Evolutionary conservation across 2,113 vertebrate genomes (phyloP).

Genomic region (Pygoscelis antarcticus): DNA sequence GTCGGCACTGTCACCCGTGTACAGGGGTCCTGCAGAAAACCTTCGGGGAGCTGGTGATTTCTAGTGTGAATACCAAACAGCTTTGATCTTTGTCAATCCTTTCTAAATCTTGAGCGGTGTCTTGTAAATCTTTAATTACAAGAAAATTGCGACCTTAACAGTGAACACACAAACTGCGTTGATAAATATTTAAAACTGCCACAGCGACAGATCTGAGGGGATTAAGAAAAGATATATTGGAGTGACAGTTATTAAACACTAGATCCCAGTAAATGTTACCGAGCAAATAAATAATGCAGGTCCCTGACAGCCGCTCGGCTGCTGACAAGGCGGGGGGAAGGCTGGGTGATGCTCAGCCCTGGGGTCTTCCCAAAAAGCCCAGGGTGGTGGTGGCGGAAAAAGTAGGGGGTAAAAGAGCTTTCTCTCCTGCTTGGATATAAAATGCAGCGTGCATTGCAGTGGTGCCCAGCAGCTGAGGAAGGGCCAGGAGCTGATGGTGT

Average conservation of each 20-base stretch:
- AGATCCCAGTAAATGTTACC: slow-evolving; percentile 71
- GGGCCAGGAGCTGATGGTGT: background rate
- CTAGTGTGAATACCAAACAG: background rate
- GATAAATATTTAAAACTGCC: slow-evolving; percentile 76
- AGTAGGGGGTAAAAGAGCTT: fast-evolving
- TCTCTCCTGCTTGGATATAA: background rate
- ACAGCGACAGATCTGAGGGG: slow-evolving; percentile 69
- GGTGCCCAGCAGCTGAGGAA: background rate
- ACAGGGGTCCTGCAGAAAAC: background rate
- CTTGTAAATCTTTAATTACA: slow-evolving; percentile 79
- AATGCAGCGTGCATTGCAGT: fast-evolving
- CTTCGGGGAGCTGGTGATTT: background rate
- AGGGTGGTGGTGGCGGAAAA: background rate
- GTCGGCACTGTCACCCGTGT: fast-evolving
- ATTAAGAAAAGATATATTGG: slow-evolving; percentile 71
- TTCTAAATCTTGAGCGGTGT: slow-evolving; percentile 42
- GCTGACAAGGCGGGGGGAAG: background rate
- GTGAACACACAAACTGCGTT: slow-evolving; percentile 30
- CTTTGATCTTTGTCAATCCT: slow-evolving; percentile 46
- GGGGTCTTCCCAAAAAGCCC: background rate
- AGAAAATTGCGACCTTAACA: slow-evolving; percentile 66
- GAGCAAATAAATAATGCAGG: slow-evolving; percentile 70
- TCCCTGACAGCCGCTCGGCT: slow-evolving; percentile 18
- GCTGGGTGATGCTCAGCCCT: background rate
- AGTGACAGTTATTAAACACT: slow-evolving; percentile 77